Conservation (phyloP, 2,797 vertebrate genomes). For the Amazonetta brasiliensis region DNA sequence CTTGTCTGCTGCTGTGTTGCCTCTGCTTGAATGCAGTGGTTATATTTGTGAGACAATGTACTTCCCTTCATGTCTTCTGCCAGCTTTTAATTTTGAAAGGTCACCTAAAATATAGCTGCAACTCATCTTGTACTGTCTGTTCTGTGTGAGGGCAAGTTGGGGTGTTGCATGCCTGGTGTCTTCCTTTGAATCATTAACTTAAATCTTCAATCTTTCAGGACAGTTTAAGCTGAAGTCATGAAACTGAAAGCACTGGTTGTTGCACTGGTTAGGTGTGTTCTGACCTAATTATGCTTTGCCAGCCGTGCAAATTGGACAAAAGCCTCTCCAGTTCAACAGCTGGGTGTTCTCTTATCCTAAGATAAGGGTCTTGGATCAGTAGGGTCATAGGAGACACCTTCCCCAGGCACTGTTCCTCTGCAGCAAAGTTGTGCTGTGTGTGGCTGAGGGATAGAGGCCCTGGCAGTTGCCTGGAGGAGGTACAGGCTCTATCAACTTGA, state of each 20-base stretch:
- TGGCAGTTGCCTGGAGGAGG: background rate
- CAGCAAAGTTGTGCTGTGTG: background rate
- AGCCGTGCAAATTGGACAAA: background rate
- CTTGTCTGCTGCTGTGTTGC: background rate
- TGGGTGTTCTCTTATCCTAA: too few relatives aligned
- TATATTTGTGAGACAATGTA: background rate
- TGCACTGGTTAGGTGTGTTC: background rate
- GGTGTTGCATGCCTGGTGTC: background rate
- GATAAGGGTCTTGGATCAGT: background rate
- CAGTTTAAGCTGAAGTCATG: background rate
- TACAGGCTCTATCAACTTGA: too few relatives aligned
- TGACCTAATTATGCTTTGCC: background rate
- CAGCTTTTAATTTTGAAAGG: background rate
- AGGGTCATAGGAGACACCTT: background rate
- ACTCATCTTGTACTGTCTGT: background rate
- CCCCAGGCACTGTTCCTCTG: background rate
- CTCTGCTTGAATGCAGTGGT: background rate
- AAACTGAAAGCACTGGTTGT: background rate
- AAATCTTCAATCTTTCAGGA: background rate
- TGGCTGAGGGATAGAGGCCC: background rate
- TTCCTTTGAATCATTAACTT: background rate
- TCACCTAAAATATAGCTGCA: background rate
- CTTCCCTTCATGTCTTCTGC: background rate
- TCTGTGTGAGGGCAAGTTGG: background rate
- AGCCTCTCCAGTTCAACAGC: background rate